Conservation (phyloP, 2,113 vertebrate genomes). For the Rhombomys opimus region DNA sequence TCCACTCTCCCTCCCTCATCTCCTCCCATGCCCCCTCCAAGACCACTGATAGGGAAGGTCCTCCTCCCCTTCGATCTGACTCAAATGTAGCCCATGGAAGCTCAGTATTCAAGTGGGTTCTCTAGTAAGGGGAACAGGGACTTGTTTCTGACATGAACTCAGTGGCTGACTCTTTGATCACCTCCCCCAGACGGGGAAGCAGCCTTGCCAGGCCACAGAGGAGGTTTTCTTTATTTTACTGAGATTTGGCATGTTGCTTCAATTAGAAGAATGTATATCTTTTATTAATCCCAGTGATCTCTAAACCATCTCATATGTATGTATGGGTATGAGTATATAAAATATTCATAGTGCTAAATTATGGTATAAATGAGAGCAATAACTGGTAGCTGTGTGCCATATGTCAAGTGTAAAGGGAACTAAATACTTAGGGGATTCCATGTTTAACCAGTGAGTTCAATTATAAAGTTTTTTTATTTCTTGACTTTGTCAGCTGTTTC, state of each 20-base stretch:
- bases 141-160: too few species aligned
- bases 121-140: too few species aligned
- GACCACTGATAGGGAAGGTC: too few species aligned
- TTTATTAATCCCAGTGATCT: neutral
- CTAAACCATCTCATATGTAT: neutral
- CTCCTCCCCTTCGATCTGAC: too few species aligned
- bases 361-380: slow-evolving; percentile 30
- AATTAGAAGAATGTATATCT: neutral
- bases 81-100: too few species aligned
- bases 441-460: slow-evolving; percentile 12
- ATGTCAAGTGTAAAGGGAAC: neutral
- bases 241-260: neutral
- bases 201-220: too few species aligned
- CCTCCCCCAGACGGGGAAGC: too few species aligned
- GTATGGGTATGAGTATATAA: neutral
- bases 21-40: too few species aligned
- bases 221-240: neutral
- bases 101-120: too few species aligned
- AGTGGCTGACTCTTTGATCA: too few species aligned
- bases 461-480: slow-evolving; percentile 36
- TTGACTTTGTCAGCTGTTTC: slow-evolving; percentile 21
- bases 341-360: neutral
- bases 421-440: neutral
- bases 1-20: too few species aligned
- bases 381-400: neutral